Base-by-base conservation (phyloP, 2,888 invertebrate genomes). In the Ormyrus rosae region DNA sequence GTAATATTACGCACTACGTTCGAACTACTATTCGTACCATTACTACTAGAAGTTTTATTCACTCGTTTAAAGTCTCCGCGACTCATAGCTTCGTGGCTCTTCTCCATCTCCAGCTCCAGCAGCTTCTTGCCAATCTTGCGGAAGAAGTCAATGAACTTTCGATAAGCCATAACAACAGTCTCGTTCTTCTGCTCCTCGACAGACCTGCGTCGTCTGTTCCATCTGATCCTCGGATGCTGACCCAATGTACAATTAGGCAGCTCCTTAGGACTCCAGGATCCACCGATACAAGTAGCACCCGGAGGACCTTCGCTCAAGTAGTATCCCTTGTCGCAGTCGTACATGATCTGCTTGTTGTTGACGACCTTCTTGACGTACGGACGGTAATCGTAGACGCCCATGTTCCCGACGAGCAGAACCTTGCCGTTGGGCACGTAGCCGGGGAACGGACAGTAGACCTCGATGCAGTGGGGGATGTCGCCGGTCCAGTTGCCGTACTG, bases 401-500 rank as follows among this genome's bases (percentile, higher is more conserved):
- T 98, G 89, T 98, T 97, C 5, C 98, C 98, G 0, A 98, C 98
- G 0, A 98, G 92, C 5, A 98, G 92, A 0, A 98, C 97, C 91
- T 97, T 96, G 0, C 98, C 98, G 88, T 98, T 95, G 81, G 94
- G 93, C 61, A 98, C 95, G 84, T 95, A 95, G 0, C 98, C 98
- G 10, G 98, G 98, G 90, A 96, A 98, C 0, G 97, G 96, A 88
- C 98, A 98, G 89, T 96, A 98, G 0, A 98, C 96, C 80, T 90
- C 90, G 56, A 95, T 94, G 87, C 99, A 99, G 83, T 94, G 94
- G 0, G 99, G 98, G 6, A 94, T 93, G 76, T 96, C 96, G 0
- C 97, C 97, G 5, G 95, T 96, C 99, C 99, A 99, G 85, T 96
- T 95, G 0, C 99, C 99, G 90, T 96, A 99, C 0, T 96, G 95